These are phyloP conservation scores for Dexiosoma caninum DNA, from an alignment of 2,888 invertebrate genomes.

Conservation along the genomic window DNA sequence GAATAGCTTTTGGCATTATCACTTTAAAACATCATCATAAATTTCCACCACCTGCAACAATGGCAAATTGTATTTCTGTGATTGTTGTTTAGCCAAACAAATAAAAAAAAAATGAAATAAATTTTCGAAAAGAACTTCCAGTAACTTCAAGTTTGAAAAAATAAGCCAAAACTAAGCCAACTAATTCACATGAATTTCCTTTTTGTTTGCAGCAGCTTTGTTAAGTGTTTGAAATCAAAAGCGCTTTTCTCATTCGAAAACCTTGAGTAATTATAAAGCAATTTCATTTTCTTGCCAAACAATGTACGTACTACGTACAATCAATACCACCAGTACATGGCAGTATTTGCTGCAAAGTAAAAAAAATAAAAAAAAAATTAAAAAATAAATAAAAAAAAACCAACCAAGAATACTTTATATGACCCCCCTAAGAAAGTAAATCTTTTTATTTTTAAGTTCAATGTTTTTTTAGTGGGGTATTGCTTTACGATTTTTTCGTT, in stretches of 20 bases:
- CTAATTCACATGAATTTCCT: conserved; percentile 41
- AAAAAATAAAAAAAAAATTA: neutral
- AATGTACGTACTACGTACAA: conserved; percentile 22
- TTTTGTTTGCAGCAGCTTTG: conserved; percentile 25
- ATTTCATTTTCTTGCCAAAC: conserved; percentile 50
- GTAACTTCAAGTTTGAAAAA: neutral
- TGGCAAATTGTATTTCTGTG: conserved; percentile 68
- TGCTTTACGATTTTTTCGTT: conserved; percentile 11
- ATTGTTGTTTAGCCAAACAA: neutral
- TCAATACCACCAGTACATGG: neutral
- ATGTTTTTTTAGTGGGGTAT: conserved; percentile 19
- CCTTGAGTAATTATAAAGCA: conserved; percentile 58
- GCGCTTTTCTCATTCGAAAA: neutral
- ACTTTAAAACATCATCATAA: conserved; percentile 72
- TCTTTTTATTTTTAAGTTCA: conserved; percentile 54
- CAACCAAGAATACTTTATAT: conserved; percentile 28
- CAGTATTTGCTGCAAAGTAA: neutral
- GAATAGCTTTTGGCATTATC: conserved; percentile 68
- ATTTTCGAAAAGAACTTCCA: neutral
- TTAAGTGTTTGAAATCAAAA: neutral
- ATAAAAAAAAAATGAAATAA: neutral
- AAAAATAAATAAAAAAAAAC: conserved; percentile 5
- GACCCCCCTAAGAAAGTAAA: conserved; percentile 61
- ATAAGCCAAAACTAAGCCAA: conserved; percentile 13
- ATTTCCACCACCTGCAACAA: conserved; percentile 74